A percentile compares a stretch with the other conserved stretches of the same genome.
These are phyloP conservation scores for Atractosteus spatula DNA, from an alignment of 2,113 vertebrate genomes.

Conservation along the genomic window DNA sequence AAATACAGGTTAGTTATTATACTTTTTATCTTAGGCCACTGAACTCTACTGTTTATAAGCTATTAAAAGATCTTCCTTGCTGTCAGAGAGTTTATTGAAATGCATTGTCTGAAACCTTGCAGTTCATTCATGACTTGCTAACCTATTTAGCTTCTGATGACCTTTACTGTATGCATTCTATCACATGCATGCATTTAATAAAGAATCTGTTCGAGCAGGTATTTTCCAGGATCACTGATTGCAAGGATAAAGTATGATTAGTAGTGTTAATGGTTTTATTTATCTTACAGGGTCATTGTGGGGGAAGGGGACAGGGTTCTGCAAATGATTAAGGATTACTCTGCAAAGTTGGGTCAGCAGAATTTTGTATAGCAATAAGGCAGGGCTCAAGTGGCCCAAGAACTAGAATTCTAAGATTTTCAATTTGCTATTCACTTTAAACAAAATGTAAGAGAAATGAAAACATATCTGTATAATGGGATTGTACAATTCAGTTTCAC, in stretches of 20 bases:
- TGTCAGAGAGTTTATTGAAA: neutral
- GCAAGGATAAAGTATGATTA: neutral
- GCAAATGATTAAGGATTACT: neutral
- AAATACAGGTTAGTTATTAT: no score
- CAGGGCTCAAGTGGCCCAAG: neutral
- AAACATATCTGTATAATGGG: no score
- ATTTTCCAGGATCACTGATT: neutral
- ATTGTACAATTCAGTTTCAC: no score
- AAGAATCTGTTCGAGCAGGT: neutral
- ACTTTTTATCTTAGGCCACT: no score
- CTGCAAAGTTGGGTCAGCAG: neutral
- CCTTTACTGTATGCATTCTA: neutral
- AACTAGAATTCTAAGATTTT: neutral
- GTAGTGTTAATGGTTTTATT: neutral
- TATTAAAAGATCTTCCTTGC: no score
- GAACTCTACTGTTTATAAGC: no score
- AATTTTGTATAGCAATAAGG: neutral
- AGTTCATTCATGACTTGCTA: neutral
- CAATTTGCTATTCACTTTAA: no score
- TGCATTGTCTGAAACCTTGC: no score
- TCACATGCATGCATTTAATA: neutral
- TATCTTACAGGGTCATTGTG: neutral
- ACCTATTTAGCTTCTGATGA: neutral
- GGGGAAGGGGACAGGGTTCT: neutral
- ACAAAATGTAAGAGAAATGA: no score